Evolutionary conservation across 2,113 vertebrate genomes (phyloP).

Genomic region (Eolophus roseicapilla): DNA sequence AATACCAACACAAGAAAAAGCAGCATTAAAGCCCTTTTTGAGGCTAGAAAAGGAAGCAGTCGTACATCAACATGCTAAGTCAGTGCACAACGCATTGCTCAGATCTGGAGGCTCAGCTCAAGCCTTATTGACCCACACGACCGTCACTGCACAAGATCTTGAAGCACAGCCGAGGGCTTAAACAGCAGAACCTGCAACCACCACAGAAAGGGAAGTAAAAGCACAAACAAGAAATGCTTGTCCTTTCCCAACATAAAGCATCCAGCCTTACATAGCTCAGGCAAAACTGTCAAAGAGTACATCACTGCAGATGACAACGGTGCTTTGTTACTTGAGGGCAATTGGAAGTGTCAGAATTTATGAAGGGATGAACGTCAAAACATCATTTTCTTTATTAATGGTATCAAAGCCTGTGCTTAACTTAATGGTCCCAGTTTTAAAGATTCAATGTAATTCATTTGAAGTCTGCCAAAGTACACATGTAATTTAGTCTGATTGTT

Average conservation of each 20-base stretch:
- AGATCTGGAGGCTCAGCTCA: background rate
- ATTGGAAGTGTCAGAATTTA: background rate
- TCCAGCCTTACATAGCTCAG: background rate
- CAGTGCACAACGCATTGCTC: background rate
- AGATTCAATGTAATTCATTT: constrained; percentile 28
- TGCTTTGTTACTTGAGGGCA: background rate
- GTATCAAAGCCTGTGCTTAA: background rate
- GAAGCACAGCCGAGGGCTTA: background rate
- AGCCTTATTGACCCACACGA: constrained; percentile 7
- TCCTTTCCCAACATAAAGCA: background rate
- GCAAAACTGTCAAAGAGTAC: background rate
- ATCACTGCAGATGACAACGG: background rate
- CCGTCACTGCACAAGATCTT: constrained; percentile 2
- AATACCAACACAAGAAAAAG: background rate
- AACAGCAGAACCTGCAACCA: background rate
- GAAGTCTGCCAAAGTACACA: constrained; percentile 22
- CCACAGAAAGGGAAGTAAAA: background rate
- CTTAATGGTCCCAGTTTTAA: constrained; percentile 39
- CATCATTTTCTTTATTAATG: constrained; percentile 36
- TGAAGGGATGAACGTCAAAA: background rate
- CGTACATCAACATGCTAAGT: constrained; percentile 27
- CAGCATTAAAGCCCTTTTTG: background rate
- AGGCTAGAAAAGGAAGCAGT: background rate
- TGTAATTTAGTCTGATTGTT: constrained; percentile 47
- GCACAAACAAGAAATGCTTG: background rate